Percentiles rank a stretch among this genome's conserved stretches.
phyloP scores from a whole-genome alignment of 2,113 vertebrate genomes.

The Festucalex cinctus region DNA sequence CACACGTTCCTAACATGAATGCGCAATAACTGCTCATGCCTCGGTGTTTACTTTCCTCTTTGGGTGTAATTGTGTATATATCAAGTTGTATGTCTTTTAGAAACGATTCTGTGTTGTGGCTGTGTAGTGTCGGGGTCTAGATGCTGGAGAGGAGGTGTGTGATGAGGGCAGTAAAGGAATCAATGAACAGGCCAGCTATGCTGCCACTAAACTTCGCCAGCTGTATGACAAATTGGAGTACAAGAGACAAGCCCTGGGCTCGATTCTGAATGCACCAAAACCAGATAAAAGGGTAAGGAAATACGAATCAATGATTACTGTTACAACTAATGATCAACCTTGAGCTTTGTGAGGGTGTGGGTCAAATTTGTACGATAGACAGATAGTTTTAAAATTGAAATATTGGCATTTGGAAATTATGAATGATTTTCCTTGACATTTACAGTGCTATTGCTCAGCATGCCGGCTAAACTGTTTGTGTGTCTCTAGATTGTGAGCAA shows the following conservation, averaged over 20 bases:
- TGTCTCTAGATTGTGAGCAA: slow-evolving; percentile 86
- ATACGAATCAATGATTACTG: background rate
- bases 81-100: background rate
- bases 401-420: background rate
- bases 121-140: slow-evolving; percentile 77
- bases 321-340: background rate
- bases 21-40: too few species aligned
- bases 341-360: background rate
- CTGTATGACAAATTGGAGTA: slow-evolving; percentile 95
- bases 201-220: slow-evolving; percentile 86
- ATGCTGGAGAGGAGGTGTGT: slow-evolving; percentile 73
- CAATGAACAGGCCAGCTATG: slow-evolving; percentile 90
- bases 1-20: background rate
- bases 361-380: background rate
- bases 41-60: background rate
- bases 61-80: background rate
- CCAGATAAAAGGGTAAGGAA: slow-evolving; percentile 90
- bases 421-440: background rate
- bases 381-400: background rate
- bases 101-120: background rate
- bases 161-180: slow-evolving; percentile 84
- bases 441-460: background rate
- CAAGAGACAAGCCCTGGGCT: slow-evolving; percentile 92
- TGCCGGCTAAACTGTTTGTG: background rate
- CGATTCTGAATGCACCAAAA: slow-evolving; percentile 93